phyloP scores from a whole-genome alignment of 2,797 vertebrate species.

The Forpus xanthops region DNA sequence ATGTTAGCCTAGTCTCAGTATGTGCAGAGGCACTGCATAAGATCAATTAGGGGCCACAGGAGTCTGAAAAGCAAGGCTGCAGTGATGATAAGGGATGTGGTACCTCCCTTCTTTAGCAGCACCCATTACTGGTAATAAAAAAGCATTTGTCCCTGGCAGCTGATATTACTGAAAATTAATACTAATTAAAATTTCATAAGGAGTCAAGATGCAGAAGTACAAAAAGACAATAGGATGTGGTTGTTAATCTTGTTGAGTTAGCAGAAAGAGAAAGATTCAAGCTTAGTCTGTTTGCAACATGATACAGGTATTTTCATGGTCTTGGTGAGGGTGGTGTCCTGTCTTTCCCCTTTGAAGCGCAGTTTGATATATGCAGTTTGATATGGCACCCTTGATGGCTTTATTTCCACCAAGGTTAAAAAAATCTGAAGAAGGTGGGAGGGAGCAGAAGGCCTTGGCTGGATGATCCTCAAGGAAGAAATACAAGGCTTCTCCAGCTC shows the following conservation, averaged over 20 bases:
- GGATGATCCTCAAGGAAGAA: not conserved
- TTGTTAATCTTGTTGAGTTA: not conserved
- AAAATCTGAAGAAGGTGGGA: not conserved
- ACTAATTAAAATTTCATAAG: not conserved
- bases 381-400: not conserved
- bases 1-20: not conserved
- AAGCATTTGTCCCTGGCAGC: not conserved
- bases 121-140: not conserved
- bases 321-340: fast-evolving
- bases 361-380: not conserved
- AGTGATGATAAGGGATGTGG: not conserved
- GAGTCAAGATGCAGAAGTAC: not conserved
- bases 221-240: not conserved
- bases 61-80: fast-evolving
- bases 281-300: not conserved
- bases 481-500: not conserved
- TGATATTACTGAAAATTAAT: not conserved
- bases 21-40: not conserved
- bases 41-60: fast-evolving
- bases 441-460: not conserved
- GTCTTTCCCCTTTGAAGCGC: not conserved
- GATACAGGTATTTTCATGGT: not conserved
- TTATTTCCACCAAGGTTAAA: not conserved
- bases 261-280: not conserved
- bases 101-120: not conserved